Evolutionary conservation across 1,140 invertebrate species (phyloP), one percentile per base, ranked within the genome.

Genomic region (Globodera rostochiensis): DNA sequence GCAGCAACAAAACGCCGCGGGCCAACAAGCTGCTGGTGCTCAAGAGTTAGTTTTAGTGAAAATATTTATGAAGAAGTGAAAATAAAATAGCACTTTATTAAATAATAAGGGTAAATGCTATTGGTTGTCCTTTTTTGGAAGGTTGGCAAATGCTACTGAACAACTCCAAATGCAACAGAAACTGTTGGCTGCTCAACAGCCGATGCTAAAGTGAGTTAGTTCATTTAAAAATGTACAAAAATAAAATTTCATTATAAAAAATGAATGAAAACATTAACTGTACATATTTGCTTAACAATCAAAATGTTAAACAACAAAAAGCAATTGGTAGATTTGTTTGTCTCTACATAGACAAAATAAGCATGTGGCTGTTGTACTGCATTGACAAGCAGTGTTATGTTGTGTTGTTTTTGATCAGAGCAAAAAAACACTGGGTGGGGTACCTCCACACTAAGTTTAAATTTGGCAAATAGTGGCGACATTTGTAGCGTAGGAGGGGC

Each of bases 111-210:
- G 25, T 36, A 36, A 36, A 36, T 36, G 36, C 36, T 69, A 66
- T 67, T 46, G 49, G 9, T 78, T 78, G 36, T 67, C 49, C 76
- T 49, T 78, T 70, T 78, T 78, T 67, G 76, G 76, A 78, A 78
- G 76, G 64, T 15, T 78, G 3, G 67, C 47, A n/a, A 77, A 64
- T 64, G 64, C 64, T 60, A 78, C 19, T 67, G 76, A 78, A 67
- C 76, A 78, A 25, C 74, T 80, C 19, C 79, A 80, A 49, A 49
- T 80, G 76, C 76, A 78, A n/a, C 76, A 78, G 70, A 78, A 78
- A 67, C 46, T 78, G 49, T 47, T 78, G 25, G 70, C 69, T 19
- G 69, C 70, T 53, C 76, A 78, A 13, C 76, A 78, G 8, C 49
- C 60, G 13, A 25, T 78, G 49, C n/a, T 78, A 15, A 78, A 78